Evolutionary conservation across 2,113 vertebrate genomes (phyloP).

Genomic region (Archocentrus centrarchus): DNA sequence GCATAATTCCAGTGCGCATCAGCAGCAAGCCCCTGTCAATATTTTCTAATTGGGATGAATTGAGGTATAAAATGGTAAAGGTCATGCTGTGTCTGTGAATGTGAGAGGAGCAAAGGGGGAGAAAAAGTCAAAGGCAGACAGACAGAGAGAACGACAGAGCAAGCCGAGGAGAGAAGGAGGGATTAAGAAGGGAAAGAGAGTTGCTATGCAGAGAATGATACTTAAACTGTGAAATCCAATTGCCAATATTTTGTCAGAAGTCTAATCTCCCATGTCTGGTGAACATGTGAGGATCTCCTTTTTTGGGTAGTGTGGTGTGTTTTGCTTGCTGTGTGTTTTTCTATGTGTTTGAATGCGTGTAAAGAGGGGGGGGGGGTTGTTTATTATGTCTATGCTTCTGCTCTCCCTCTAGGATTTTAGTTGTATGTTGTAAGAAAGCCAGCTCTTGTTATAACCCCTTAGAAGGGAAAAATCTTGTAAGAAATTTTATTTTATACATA

Average conservation of each 20-base stretch:
- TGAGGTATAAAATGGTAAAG: slow-evolving; percentile 43
- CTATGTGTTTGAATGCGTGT: not conserved
- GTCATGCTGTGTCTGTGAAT: slow-evolving; percentile 16
- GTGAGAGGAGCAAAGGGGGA: not conserved
- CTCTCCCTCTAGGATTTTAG: not conserved
- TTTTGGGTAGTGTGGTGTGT: not conserved
- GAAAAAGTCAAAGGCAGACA: slow-evolving; percentile 2
- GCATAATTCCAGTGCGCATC: slow-evolving; percentile 5
- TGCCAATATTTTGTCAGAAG: slow-evolving; percentile 56
- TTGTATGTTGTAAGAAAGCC: not conserved
- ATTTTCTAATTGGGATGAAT: slow-evolving; percentile 49
- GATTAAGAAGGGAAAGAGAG: not conserved
- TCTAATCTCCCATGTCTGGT: slow-evolving; percentile 39
- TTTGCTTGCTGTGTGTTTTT: not conserved
- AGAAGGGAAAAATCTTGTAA: not conserved
- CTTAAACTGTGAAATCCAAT: slow-evolving; percentile 50
- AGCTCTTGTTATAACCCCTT: not conserved
- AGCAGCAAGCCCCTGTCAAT: slow-evolving; percentile 17
- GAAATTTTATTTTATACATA: not conserved
- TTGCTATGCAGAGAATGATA: slow-evolving; percentile 26
- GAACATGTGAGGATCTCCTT: slow-evolving; percentile 9
- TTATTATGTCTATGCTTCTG: not conserved
- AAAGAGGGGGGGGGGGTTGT: not conserved
- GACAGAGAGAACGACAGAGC: not conserved
- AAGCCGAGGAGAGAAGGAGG: not conserved